These are phyloP conservation scores for Pseudeuparius sepicola DNA, from an alignment of 2,888 invertebrate species.

Conservation along the genomic window DNA sequence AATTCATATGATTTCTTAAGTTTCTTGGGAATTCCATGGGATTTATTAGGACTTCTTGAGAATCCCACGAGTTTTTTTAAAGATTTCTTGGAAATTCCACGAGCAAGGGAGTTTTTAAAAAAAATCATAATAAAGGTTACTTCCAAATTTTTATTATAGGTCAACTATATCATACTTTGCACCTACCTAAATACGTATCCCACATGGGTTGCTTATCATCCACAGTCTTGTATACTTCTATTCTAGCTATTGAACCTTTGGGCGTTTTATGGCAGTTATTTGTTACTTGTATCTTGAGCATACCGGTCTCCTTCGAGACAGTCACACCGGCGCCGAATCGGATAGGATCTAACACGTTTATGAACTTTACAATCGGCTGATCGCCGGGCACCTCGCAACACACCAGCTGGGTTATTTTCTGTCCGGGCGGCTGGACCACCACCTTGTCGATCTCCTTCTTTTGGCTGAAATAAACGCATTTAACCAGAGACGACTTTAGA, in stretches of 20 bases:
- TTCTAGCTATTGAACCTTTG: conserved; percentile 48
- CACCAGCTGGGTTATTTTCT: conserved; percentile 36
- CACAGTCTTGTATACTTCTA: conserved; percentile 47
- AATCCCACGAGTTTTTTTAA: too few relatives aligned
- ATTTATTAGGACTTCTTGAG: too few relatives aligned
- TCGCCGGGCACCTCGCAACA: conserved; percentile 39
- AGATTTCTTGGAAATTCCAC: too few relatives aligned
- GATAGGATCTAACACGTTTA: conserved; percentile 35
- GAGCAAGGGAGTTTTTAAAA: too few relatives aligned
- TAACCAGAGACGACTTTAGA: too few relatives aligned
- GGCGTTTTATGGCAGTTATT: conserved; percentile 42
- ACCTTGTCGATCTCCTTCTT: conserved; percentile 18
- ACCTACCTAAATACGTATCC: conserved; percentile 57
- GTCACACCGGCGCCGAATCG: conserved; percentile 34
- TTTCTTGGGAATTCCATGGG: too few relatives aligned
- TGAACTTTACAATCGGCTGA: conserved; percentile 37
- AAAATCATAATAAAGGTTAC: too few relatives aligned
- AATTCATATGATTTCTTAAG: too few relatives aligned
- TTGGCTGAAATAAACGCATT: conserved; percentile 17
- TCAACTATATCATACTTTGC: too few relatives aligned
- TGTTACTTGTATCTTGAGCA: conserved; percentile 31
- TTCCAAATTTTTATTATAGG: too few relatives aligned
- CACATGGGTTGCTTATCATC: conserved; percentile 53
- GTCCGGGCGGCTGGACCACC: conserved; percentile 30
- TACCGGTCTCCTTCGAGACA: conserved; percentile 32